Evolutionary conservation across 2,888 invertebrate genomes (phyloP).

Genomic region (Augiades crinisus): DNA sequence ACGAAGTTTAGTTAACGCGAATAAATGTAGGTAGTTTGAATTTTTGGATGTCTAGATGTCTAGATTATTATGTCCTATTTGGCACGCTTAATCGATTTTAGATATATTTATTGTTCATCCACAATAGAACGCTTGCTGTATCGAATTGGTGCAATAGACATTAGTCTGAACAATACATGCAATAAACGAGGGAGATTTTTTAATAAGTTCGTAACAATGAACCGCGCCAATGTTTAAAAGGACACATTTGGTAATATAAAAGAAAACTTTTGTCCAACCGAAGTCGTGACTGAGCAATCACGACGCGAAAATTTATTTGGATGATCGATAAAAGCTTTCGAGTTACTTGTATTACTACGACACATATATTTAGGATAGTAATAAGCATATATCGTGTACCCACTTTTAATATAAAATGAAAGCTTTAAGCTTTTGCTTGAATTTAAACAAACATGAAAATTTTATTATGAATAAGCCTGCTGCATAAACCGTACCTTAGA

Average conservation of each 20-base stretch:
- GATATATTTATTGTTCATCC: neutral
- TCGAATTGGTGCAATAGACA: neutral
- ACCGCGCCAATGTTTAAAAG: constrained; percentile 1
- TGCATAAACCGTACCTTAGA: too few species aligned
- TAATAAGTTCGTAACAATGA: neutral
- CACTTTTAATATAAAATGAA: too few species aligned
- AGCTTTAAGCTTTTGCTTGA: too few species aligned
- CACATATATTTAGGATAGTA: neutral
- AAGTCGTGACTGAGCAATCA: constrained; percentile 54
- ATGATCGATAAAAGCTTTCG: constrained; percentile 51
- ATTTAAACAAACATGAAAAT: too few species aligned
- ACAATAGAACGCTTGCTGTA: neutral
- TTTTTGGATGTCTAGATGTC: neutral
- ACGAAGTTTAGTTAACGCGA: neutral
- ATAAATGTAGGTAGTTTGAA: neutral
- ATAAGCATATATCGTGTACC: too few species aligned
- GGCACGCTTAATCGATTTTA: neutral
- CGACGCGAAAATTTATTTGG: constrained; percentile 54
- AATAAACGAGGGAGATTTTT: constrained; percentile 1
- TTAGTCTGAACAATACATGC: too few species aligned
- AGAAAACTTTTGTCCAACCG: constrained; percentile 38
- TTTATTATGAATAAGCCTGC: too few species aligned
- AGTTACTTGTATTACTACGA: constrained; percentile 34
- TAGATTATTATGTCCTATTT: neutral
- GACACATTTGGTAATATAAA: constrained; percentile 7